Evolutionary conservation across 2,113 vertebrate genomes (phyloP).

Genomic region (Lepisosteus osseus): DNA sequence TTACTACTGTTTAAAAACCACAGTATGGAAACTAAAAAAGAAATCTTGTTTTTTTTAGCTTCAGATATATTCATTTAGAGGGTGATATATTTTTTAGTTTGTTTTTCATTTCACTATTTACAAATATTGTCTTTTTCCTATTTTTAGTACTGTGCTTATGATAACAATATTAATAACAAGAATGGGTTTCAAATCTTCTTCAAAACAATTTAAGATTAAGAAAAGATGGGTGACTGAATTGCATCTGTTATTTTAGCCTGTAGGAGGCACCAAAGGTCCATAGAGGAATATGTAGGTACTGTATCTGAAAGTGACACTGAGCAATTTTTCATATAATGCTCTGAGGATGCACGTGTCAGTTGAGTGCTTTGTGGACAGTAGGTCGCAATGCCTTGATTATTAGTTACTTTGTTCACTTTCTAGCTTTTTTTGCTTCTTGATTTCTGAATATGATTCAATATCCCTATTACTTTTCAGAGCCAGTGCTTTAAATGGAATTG

Average conservation of each 20-base stretch:
- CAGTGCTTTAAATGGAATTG: too few species aligned
- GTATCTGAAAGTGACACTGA: constrained; percentile 28
- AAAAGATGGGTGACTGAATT: neutral
- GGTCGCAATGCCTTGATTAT: constrained; percentile 40
- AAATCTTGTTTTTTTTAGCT: too few species aligned
- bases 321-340: constrained; percentile 31
- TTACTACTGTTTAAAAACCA: too few species aligned
- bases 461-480: too few species aligned
- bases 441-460: too few species aligned
- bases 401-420: neutral
- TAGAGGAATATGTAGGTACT: constrained; percentile 15
- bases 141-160: too few species aligned
- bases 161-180: neutral
- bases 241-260: constrained; percentile 31
- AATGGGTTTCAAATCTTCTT: too few species aligned
- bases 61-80: too few species aligned
- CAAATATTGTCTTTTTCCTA: too few species aligned
- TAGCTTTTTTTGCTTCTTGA: too few species aligned
- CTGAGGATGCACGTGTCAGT: constrained; percentile 32
- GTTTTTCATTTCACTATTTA: too few species aligned
- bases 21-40: too few species aligned
- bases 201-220: neutral
- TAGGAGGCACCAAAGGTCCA: constrained; percentile 70
- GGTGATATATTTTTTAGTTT: neutral
- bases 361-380: constrained; percentile 29